Evolutionary conservation across 2,888 invertebrate species (phyloP), one percentile per base, ranked within the genome.

Genomic region (Autographa gamma): DNA sequence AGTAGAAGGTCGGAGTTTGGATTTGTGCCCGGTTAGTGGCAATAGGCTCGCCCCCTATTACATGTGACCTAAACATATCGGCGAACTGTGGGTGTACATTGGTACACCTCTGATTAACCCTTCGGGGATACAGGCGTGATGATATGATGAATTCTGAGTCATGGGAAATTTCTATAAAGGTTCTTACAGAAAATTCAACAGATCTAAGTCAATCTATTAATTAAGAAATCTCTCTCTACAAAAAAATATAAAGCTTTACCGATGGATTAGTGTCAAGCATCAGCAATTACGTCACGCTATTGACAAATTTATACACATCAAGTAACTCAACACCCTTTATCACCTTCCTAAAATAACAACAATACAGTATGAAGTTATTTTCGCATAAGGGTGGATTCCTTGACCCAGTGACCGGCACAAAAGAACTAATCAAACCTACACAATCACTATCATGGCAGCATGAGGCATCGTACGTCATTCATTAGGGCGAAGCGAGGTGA

Each of bases 331-430:
- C 54, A 56, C 54, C 13, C 19, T 11, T 25, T 13, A 43, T 13
- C 16, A 34, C 18, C 59, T 65, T 70, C 66, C 59, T 56, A 66
- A 52, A 71, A 8, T 11, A 18, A 60, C 52, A 68, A 71, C 71
- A 81, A 74, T 72, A 65, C 58, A 41, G 31, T 48, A 48, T 9
- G 25, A 60, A 54, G 59, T 62, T 79, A 69, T 69, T 76, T 74
- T 66, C 41, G 64, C 70, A 58, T 71, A 69, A 70, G 68, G 71
- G 71, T 68, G 69, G 19, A 81, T 72, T 76, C 82, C 79, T 82
- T 88, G 89, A 89, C 89, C 89, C 76, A 87, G 76, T 89, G 80
- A 85, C 87, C 84, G 71, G 25, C 41, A 80, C 83, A 84, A 87
- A 86, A 84, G 85, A 85, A 78, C 79, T 86, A 81, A 82, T 85